phyloP scores from a whole-genome alignment of 1,140 invertebrate genomes.

The Aphidius gifuensis region DNA sequence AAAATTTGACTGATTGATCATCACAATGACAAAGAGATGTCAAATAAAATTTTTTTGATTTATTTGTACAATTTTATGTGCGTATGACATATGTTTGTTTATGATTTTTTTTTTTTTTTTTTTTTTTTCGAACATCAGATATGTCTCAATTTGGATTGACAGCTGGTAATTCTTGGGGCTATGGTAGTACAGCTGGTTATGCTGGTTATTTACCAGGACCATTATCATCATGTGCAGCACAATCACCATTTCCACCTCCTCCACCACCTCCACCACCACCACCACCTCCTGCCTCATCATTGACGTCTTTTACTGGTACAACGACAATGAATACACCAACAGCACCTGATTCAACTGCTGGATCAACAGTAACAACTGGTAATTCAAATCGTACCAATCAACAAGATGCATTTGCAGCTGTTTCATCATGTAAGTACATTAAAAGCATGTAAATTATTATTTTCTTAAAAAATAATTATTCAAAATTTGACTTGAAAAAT shows the following conservation, averaged over 20 bases:
- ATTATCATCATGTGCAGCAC: conserved; percentile 61
- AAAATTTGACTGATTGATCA: conserved; percentile 13
- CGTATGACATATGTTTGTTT: conserved; percentile 7
- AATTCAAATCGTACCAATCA: conserved; percentile 42
- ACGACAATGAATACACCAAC: conserved; percentile 53
- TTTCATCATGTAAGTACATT: conserved; percentile 46
- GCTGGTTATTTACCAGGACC: conserved; percentile 70
- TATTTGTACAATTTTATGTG: neutral
- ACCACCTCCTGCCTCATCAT: conserved; percentile 63
- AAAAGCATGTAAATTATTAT: too few species aligned
- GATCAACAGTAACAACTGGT: conserved; percentile 53
- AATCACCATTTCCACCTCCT: conserved; percentile 63
- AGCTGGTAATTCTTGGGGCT: conserved; percentile 79
- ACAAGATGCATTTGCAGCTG: conserved; percentile 48
- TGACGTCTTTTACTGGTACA: conserved; percentile 44
- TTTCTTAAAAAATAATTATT: too few species aligned
- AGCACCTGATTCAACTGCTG: conserved; percentile 66
- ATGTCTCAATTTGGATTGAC: conserved; percentile 76
- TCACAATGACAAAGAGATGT: conserved; percentile 16
- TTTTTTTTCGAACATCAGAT: conserved; percentile 52
- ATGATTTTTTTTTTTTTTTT: neutral
- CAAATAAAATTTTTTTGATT: neutral
- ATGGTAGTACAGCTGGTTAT: conserved; percentile 76
- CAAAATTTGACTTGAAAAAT: too few species aligned
- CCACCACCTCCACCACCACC: conserved; percentile 58